Conservation (phyloP, 2,113 vertebrate species). For the Phycodurus eques region DNA sequence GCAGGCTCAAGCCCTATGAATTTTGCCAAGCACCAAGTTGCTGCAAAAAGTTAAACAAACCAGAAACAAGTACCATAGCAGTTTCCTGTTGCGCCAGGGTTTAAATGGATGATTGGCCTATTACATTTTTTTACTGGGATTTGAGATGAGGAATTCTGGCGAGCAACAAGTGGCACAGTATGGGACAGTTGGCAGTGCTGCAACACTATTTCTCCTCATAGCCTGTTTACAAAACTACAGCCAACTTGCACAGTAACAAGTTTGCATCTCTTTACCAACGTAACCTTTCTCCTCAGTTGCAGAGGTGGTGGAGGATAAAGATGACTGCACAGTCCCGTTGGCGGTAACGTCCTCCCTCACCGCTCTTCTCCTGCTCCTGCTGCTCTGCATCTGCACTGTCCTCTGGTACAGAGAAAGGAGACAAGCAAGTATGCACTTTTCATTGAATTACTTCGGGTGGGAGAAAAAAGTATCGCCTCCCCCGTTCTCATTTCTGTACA, state of each 20-base stretch:
- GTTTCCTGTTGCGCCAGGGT: not conserved
- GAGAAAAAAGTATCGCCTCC: conserved; percentile 1
- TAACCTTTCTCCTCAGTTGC: conserved; percentile 54
- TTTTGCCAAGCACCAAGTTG: not conserved
- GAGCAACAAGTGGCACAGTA: no score
- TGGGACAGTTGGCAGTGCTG: not conserved
- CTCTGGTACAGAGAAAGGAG: conserved; percentile 54
- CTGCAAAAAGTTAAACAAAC: not conserved
- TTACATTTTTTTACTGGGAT: no score
- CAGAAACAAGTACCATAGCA: no score
- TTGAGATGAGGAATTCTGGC: no score
- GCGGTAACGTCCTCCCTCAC: conserved; percentile 40
- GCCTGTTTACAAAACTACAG: conserved; percentile 18
- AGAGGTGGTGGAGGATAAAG: conserved; percentile 46
- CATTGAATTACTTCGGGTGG: conserved; percentile 27
- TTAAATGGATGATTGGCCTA: no score
- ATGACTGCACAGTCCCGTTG: conserved; percentile 41
- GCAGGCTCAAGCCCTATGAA: not conserved
- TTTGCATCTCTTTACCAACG: conserved; percentile 16
- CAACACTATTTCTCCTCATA: conserved; percentile 16
- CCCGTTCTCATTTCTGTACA: conserved; percentile 6
- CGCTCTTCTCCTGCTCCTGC: conserved; percentile 49
- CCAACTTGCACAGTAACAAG: conserved; percentile 19
- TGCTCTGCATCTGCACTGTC: conserved; percentile 55
- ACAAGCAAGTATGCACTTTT: conserved; percentile 62